Evolutionary conservation across 37 sponge, comb jelly and placozoan species (phyloP), one percentile per base, ranked within the genome.

Genomic region (Oscarella lobularis): DNA sequence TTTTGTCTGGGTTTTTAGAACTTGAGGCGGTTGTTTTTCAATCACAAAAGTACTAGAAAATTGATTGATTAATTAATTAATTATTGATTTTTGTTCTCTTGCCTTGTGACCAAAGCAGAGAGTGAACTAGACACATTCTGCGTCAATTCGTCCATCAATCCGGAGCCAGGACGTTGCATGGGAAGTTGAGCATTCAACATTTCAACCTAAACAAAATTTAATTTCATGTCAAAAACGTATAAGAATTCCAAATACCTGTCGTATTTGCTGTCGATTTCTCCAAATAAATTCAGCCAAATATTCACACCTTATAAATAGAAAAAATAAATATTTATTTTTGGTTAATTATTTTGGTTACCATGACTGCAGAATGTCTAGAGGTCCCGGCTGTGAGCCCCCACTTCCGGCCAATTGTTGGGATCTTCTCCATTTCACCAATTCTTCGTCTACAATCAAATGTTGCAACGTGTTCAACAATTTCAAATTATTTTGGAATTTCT

Each of bases 11-110:
- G 91, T 92, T 81, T 96, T 96, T 72, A 96, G 79, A 3, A 96
- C 98, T 80, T 96, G 98, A 3, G 98, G 98, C 3, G 98, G 98
- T 40, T 96, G 91, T 67, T 92, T 87, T 78, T 96, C 98, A 6
- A 96, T 66, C 41, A 96, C 85, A 79, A 96, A 96, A 55, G 88
- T 85, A 81, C 93, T 92, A 60, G 0, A 74, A 34, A 73, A 29
- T 5, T 5, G 33, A 68, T 4, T 4, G 5, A 68, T 48, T 48
- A 48, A 48, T 48, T 27, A 9, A 48, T 48, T 48, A 48, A 27
- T 5, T 5, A 68, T 4, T 4, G 33, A 34, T 4, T 68, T 35
- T 34, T 14, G 6, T 5, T 29, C 6, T 34, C 71, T 20, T 20
- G 33, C 71, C 71, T 68, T 68, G 71, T 68, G 5, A 68, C 71